These are phyloP conservation scores for Rachycentron canadum DNA, from an alignment of 2,797 vertebrate genomes.

Conservation along the genomic window DNA sequence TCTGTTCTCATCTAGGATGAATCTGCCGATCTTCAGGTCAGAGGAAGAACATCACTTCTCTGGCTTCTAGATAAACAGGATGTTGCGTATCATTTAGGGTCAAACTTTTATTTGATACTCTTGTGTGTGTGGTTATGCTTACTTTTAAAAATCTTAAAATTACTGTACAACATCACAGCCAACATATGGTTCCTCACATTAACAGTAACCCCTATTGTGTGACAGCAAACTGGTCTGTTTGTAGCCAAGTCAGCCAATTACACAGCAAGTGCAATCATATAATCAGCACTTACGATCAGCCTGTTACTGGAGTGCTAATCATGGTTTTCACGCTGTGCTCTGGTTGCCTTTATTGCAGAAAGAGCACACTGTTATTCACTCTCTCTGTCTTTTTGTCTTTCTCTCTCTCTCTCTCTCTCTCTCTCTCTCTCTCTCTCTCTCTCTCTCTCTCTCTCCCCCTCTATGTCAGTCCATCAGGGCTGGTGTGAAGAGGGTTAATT, in stretches of 20 bases:
- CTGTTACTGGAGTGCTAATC: constrained; percentile 13
- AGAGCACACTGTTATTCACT: neutral
- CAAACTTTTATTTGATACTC: neutral
- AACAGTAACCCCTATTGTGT: neutral
- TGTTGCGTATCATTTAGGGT: neutral
- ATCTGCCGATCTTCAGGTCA: neutral
- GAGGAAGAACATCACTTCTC: neutral
- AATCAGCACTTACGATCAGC: constrained; percentile 20
- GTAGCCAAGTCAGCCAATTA: neutral
- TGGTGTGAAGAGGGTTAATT: constrained; percentile 73
- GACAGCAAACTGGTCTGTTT: neutral
- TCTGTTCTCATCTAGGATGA: neutral
- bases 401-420: too few species aligned
- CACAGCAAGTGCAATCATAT: constrained; percentile 1
- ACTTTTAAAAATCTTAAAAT: neutral
- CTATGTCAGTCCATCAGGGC: constrained; percentile 61
- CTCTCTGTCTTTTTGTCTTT: neutral
- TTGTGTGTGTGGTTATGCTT: neutral
- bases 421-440: neutral
- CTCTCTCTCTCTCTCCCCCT: neutral
- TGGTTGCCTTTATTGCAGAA: neutral
- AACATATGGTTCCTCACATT: neutral
- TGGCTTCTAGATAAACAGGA: neutral
- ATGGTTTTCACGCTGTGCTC: constrained; percentile 6
- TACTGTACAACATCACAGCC: neutral